phyloP scores from a whole-genome alignment of 2,888 invertebrate species.

The Lochmaea crataegi region DNA sequence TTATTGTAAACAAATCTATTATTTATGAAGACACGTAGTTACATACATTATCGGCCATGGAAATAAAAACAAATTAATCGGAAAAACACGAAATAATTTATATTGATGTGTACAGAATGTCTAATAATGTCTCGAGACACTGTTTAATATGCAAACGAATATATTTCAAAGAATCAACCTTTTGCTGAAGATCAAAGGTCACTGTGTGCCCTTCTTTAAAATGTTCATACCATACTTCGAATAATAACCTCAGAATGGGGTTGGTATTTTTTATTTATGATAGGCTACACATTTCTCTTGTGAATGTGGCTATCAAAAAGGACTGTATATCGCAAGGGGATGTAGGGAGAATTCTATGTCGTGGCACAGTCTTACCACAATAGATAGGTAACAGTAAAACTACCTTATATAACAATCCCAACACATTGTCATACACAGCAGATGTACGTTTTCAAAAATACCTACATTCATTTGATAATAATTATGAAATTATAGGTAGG shows the following conservation, averaged over 20 bases:
- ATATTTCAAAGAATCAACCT: too few species aligned
- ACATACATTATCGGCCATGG: too few species aligned
- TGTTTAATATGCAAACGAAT: not conserved
- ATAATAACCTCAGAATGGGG: not conserved
- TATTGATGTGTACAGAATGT: too few species aligned
- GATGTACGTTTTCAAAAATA: not conserved
- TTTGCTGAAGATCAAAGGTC: too few species aligned
- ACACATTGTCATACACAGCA: not conserved
- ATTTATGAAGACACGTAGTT: too few species aligned
- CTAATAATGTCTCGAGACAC: not conserved
- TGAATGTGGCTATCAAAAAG: not conserved
- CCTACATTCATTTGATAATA: not conserved
- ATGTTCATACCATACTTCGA: not conserved
- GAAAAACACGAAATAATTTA: too few species aligned
- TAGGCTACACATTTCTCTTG: not conserved
- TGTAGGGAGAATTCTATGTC: not conserved
- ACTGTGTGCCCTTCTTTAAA: too few species aligned
- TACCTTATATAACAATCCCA: not conserved
- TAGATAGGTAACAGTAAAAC: slow-evolving; percentile 3
- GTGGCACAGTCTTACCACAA: not conserved
- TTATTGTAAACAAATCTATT: too few species aligned
- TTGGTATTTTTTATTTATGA: not conserved
- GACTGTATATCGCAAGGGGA: not conserved
- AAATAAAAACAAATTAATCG: too few species aligned
- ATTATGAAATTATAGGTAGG: not conserved